Evolutionary conservation across 1,140 invertebrate genomes (phyloP), one percentile per base, ranked within the genome.

Genomic region (Leptestheria dahalacensis): DNA sequence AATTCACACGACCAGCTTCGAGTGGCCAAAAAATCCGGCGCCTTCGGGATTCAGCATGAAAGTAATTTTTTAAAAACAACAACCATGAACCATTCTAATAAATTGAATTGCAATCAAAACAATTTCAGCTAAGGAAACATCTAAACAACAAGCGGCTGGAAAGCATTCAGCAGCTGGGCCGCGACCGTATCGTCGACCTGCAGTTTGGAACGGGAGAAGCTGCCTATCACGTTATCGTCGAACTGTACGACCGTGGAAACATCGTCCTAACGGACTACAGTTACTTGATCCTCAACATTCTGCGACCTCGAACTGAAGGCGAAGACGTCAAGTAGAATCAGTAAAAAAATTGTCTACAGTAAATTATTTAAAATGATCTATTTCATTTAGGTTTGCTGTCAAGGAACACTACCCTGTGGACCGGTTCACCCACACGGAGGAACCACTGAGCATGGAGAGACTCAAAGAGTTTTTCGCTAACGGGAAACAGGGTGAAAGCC

Each of bases 41-140:
- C 93, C 94, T 1, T 96, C 91, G 15, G 90, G 92, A 1, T 99
- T 99, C 71, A 87, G 88, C 59, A 98, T 98, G 94, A 99, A 99
- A 79, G 86, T 89, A 69, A 62, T 54, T 59, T 15, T 26, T 51
- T 18, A n/a, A 60, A 20, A 63, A n/a, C 4, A 12, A 11, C 1
- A 59, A 18, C 12, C 15, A 15, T 63, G 15, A 24, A 6, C 1
- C 41, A 3, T 10, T 57, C 26, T 26, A 29, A 4, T 18, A 21
- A 23, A 10, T 61, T 28, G 18, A 54, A 9, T 4, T 25, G 9
- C n/a, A 61, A 23, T 12, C 20, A 50, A 20, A 63, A n/a, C 25
- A 11, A 48, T 54, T 49, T 58, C 70, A 92, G 86, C 74, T 99
- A 69, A 76, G 97, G 60, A 99, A 99, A 75, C 96, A 99, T 73